phyloP scores from a whole-genome alignment of 2,113 vertebrate genomes.

The Etia nguti region DNA sequence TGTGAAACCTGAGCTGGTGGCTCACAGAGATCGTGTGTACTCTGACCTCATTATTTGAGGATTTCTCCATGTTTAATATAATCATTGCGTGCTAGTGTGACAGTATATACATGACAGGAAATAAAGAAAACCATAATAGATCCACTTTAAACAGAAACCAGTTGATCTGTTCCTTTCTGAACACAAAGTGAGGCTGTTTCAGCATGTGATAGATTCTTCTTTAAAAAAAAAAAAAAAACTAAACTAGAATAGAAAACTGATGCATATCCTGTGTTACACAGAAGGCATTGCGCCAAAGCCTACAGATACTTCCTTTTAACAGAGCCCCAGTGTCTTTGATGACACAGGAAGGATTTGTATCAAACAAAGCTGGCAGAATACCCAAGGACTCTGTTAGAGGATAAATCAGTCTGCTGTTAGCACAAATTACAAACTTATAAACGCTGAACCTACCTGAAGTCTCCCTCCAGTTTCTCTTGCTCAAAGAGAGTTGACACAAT shows the following conservation, averaged over 20 bases:
- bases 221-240: background rate
- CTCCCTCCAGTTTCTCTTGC: slow-evolving; percentile 95
- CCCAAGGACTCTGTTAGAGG: no score
- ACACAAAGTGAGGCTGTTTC: background rate
- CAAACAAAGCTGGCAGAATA: background rate
- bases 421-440: background rate
- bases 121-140: background rate
- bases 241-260: background rate
- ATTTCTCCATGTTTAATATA: background rate
- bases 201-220: background rate
- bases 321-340: background rate
- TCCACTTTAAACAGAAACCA: background rate
- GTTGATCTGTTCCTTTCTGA: background rate
- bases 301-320: slow-evolving; percentile 25
- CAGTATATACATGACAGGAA: background rate
- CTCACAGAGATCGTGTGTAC: background rate
- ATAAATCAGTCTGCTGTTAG: background rate
- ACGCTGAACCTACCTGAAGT: slow-evolving; percentile 80
- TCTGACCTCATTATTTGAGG: background rate
- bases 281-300: background rate
- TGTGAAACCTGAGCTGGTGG: background rate
- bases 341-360: background rate
- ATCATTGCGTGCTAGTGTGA: background rate
- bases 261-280: slow-evolving; percentile 3
- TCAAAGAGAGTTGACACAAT: slow-evolving; percentile 88